A percentile compares a stretch with the other conserved stretches of the same genome.
Evolutionary conservation across 2,113 vertebrate species (phyloP).

Genomic region (Amazona vittata): DNA sequence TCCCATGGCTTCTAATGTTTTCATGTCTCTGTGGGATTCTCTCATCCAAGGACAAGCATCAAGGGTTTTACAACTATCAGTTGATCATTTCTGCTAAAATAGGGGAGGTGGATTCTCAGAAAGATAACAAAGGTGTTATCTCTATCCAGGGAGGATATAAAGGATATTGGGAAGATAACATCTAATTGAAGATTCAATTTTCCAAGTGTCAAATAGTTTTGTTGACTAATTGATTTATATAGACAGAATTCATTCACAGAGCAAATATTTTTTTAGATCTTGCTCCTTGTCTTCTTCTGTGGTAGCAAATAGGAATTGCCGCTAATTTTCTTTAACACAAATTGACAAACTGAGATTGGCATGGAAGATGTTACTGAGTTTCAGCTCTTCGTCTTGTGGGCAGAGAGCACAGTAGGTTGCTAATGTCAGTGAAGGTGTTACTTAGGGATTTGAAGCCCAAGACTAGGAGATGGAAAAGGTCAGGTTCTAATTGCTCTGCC

Average conservation of each 20-base stretch:
- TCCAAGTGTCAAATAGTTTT: conserved; percentile 76
- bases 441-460: not conserved
- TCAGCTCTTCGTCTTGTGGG: not conserved
- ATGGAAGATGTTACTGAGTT: not conserved
- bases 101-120: conserved; percentile 78
- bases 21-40: conserved; percentile 59
- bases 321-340: not conserved
- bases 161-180: conserved; percentile 82
- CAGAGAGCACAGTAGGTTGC: not conserved
- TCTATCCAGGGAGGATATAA: conserved; percentile 76
- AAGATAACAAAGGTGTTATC: conserved; percentile 85
- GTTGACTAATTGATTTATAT: conserved; percentile 79
- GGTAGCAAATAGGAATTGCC: not conserved
- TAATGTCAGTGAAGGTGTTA: not conserved
- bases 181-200: conserved; percentile 76
- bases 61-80: conserved; percentile 82
- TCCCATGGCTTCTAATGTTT: conserved; percentile 54
- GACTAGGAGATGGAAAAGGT: not conserved
- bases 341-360: not conserved
- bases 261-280: conserved; percentile 24
- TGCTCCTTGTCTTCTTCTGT: not conserved
- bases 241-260: conserved; percentile 47
- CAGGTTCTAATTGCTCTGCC: conserved; percentile 14
- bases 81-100: conserved; percentile 85
- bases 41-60: conserved; percentile 79